Evolutionary conservation across 2,888 invertebrate species (phyloP).

Genomic region (Polylopha cassiicola): DNA sequence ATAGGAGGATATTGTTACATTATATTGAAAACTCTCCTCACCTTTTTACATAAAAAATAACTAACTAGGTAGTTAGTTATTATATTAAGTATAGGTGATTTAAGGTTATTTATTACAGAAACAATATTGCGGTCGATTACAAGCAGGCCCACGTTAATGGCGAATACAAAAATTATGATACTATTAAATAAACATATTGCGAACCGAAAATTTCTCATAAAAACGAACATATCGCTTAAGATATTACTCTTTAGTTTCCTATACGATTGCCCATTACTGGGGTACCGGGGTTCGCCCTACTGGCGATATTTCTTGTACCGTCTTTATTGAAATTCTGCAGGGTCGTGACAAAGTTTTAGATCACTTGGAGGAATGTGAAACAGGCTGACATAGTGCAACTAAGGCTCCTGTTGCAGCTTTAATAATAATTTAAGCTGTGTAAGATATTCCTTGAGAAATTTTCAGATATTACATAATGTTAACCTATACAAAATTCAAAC

Average conservation of each 20-base stretch:
- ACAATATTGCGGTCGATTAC: too few species aligned
- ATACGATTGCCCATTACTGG: slow-evolving; percentile 43
- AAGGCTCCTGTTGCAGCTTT: slow-evolving; percentile 20
- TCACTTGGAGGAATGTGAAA: slow-evolving; percentile 39
- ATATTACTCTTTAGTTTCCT: slow-evolving; percentile 45
- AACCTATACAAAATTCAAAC: too few species aligned
- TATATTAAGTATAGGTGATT: too few species aligned
- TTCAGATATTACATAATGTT: too few species aligned
- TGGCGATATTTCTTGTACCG: slow-evolving; percentile 55
- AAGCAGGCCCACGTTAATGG: slow-evolving; percentile 11
- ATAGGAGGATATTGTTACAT: too few species aligned
- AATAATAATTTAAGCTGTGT: too few species aligned
- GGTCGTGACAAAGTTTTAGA: slow-evolving; percentile 49
- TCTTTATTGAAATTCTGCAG: slow-evolving; percentile 71
- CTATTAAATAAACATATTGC: slow-evolving; percentile 62
- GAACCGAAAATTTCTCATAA: slow-evolving; percentile 60
- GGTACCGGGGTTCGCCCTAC: slow-evolving; percentile 37
- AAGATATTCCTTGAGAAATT: too few species aligned
- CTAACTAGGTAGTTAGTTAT: too few species aligned
- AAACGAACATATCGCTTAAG: slow-evolving; percentile 51
- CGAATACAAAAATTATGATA: slow-evolving; percentile 41
- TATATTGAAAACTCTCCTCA: too few species aligned
- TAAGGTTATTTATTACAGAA: too few species aligned
- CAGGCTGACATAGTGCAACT: slow-evolving; percentile 24
- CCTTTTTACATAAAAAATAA: too few species aligned